Base-by-base conservation (phyloP, 2,888 invertebrate species). In the Siphlonurus alternatus region DNA sequence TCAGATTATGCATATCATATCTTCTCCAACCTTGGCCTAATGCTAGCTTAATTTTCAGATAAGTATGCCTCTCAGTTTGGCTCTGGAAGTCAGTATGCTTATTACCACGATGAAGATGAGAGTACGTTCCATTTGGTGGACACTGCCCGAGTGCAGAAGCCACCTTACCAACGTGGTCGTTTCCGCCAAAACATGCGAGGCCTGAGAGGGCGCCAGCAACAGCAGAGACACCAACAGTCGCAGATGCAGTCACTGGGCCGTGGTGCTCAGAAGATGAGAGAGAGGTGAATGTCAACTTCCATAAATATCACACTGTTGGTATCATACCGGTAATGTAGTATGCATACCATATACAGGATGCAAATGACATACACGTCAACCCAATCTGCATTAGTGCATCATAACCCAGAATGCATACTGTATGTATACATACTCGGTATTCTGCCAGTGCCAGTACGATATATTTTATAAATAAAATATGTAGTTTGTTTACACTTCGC, bases 41-140 rank as follows among this genome's bases (percentile, higher is more conserved):
- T n/a, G 66, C 62, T 66, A 5, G 1, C 24, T 62, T 64, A 15
- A n/a, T 66, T 72, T 76, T 18, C 71, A 91, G 91, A 88, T 73
- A 94, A 94, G 76, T 95, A 94, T 74, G 86, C 89, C 59, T 93
- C 93, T 2, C 89, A 91, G 70, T 94, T 94, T 77, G 94, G 93
- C 65, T 91, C 93, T 69, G 95, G 93, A 59, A 94, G 89, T 72
- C 97, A 97, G 71, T 99, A 99, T 77, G 93, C 98, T 0, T 99
- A 99, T 76, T 95, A 92, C 74, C 98, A 98, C 72, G 99, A 99
- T 71, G 98, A 99, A 75, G 99, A 99, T 74, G 99, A 99, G 76
- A 91, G 92, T 69, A 91, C 93, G 62, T 99, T 99, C 84, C 98
- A 98, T 76, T 79, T 99, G 78, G 99, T 99, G 69, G 97, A 98